A percentile compares a stretch with the other conserved stretches of the same genome.
These are phyloP conservation scores for Myiotriccus ornatus DNA, from an alignment of 2,797 vertebrate genomes.

Conservation along the genomic window DNA sequence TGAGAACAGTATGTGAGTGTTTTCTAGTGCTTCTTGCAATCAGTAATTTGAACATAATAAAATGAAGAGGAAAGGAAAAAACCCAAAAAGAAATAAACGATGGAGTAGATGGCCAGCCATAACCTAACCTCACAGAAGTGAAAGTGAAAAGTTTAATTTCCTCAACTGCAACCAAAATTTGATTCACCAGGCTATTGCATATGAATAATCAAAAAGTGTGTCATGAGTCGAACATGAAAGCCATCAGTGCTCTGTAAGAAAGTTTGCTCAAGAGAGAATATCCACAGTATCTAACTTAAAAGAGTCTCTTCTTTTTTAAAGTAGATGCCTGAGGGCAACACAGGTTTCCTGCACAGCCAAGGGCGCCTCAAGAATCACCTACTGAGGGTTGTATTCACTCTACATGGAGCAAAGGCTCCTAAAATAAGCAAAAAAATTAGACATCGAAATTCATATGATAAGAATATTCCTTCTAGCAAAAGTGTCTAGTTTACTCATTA, in stretches of 20 bases:
- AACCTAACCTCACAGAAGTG: neutral
- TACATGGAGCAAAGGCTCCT: neutral
- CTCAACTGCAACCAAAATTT: neutral
- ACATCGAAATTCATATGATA: neutral
- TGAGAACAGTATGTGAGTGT: neutral
- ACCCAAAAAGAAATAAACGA: neutral
- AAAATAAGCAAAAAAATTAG: neutral
- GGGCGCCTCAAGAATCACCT: neutral
- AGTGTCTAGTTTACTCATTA: neutral
- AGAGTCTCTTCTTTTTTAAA: neutral
- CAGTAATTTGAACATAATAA: neutral
- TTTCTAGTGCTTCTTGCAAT: constrained; percentile 5
- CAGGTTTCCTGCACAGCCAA: constrained; percentile 10
- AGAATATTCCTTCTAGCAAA: neutral
- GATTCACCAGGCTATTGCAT: neutral
- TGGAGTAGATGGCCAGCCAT: neutral
- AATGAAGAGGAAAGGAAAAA: neutral
- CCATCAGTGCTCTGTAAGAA: neutral
- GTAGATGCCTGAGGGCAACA: constrained; percentile 1
- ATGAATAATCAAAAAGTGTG: neutral
- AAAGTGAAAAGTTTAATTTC: neutral
- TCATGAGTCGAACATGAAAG: neutral
- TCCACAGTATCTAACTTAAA: neutral
- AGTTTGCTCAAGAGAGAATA: neutral
- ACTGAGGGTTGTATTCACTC: neutral